A percentile compares a stretch with the other conserved stretches of the same genome.
Evolutionary conservation across 2,113 vertebrate genomes (phyloP).

Genomic region (Tupaia tana): DNA sequence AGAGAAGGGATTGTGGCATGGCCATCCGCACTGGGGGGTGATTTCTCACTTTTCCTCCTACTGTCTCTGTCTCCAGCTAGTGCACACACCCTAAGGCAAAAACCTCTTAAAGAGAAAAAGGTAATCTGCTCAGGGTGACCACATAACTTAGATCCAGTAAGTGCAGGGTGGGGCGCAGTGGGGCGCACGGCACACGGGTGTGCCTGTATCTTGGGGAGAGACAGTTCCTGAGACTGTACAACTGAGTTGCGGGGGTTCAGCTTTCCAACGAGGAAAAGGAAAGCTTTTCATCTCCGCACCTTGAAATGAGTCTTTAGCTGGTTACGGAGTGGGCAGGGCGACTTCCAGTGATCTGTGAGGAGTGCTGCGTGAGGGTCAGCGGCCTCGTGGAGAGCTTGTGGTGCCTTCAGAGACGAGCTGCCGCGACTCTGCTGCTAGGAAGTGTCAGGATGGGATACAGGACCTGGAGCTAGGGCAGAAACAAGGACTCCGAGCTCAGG

Average conservation of each 20-base stretch:
- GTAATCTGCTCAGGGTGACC: not conserved
- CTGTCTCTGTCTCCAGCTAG: too few species aligned
- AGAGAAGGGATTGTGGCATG: too few species aligned
- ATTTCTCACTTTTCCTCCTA: too few species aligned
- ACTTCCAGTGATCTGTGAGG: rapidly evolving
- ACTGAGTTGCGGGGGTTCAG: not conserved
- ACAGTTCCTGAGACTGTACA: rapidly evolving
- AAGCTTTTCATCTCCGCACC: not conserved
- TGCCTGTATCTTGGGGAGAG: not conserved
- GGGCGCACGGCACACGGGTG: rapidly evolving
- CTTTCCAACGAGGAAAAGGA: not conserved
- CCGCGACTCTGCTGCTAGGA: not conserved
- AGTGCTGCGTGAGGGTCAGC: not conserved
- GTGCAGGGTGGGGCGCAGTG: rapidly evolving
- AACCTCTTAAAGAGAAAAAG: too few species aligned
- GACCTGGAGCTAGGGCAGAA: not conserved
- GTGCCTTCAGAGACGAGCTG: not conserved
- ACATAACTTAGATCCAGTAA: rapidly evolving
- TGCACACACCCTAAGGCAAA: too few species aligned
- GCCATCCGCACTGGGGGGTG: too few species aligned
- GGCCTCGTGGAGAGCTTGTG: rapidly evolving
- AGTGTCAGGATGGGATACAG: not conserved
- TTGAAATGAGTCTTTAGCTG: not conserved
- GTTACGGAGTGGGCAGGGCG: not conserved
- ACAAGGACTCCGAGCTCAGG: not conserved